Conservation (phyloP, 64 coral and sea anemone species). For the Pocillopora damicornis region DNA sequence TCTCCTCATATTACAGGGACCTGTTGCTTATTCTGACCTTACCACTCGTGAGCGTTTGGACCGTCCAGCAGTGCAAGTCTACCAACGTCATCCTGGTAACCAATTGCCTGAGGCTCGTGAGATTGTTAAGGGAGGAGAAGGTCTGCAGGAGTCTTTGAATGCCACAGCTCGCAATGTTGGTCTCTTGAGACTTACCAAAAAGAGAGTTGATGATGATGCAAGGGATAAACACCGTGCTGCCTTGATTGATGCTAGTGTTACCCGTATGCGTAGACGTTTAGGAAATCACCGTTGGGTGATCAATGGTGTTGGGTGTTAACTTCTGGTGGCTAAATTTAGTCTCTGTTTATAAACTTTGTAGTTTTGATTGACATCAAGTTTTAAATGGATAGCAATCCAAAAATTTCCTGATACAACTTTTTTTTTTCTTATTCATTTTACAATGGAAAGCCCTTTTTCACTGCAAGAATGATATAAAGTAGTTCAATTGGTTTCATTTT, state of each 20-base stretch:
- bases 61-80: constrained; percentile 73
- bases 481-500: not conserved
- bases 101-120: constrained; percentile 92
- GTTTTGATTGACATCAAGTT: not conserved
- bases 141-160: constrained; percentile 89
- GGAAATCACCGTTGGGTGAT: constrained; percentile 93
- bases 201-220: constrained; percentile 85
- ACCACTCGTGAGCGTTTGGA: constrained; percentile 90
- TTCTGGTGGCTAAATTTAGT: not conserved
- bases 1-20: constrained; percentile 54
- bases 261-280: constrained; percentile 77
- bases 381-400: not conserved
- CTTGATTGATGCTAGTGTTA: constrained; percentile 75
- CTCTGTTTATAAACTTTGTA: not conserved
- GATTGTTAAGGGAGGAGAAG: constrained; percentile 72
- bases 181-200: constrained; percentile 82
- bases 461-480: not conserved
- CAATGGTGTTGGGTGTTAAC: constrained; percentile 62
- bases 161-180: constrained; percentile 89
- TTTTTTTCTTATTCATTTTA: not conserved
- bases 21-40: constrained; percentile 97
- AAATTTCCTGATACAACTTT: not conserved
- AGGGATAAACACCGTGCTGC: constrained; percentile 82
- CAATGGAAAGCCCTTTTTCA: not conserved
- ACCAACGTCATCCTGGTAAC: constrained; percentile 95